These are phyloP conservation scores for Molossus alvarezi DNA, from an alignment of 2,797 vertebrate genomes.

Conservation along the genomic window DNA sequence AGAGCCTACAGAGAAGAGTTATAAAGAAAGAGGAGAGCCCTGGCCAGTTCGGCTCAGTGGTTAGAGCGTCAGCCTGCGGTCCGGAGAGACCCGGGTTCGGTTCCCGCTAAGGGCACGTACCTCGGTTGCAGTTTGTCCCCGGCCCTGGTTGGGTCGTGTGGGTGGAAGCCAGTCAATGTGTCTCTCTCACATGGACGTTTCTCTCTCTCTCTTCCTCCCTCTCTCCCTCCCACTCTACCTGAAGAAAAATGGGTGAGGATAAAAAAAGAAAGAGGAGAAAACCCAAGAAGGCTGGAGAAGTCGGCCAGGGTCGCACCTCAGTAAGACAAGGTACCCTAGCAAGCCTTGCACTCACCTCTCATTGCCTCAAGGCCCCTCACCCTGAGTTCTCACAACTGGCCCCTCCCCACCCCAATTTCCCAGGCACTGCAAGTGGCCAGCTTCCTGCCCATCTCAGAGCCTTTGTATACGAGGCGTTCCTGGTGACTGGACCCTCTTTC, in stretches of 20 bases:
- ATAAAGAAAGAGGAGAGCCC: not conserved
- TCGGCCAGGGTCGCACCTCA: not conserved
- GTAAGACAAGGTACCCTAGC: not conserved
- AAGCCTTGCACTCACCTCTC: not conserved
- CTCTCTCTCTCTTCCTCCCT: too few species aligned
- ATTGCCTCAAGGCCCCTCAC: not conserved
- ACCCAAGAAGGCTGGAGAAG: not conserved
- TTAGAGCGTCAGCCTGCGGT: too few species aligned
- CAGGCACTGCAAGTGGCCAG: not conserved
- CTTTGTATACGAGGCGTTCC: not conserved
- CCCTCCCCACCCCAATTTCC: not conserved
- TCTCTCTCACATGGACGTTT: too few species aligned
- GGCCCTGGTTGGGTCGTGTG: too few species aligned
- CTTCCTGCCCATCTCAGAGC: not conserved
- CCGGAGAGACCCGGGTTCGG: too few species aligned
- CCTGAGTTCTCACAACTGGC: not conserved
- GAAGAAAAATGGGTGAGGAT: too few species aligned
- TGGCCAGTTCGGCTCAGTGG: too few species aligned
- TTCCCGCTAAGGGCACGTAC: too few species aligned
- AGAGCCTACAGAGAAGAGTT: not conserved
- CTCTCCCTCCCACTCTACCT: too few species aligned
- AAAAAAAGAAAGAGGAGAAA: not conserved
- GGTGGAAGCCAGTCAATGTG: too few species aligned
- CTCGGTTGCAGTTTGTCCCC: too few species aligned
- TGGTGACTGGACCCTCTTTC: not conserved